Base-by-base conservation (phyloP, 2,113 vertebrate species). In the Paratilapia polleni region DNA sequence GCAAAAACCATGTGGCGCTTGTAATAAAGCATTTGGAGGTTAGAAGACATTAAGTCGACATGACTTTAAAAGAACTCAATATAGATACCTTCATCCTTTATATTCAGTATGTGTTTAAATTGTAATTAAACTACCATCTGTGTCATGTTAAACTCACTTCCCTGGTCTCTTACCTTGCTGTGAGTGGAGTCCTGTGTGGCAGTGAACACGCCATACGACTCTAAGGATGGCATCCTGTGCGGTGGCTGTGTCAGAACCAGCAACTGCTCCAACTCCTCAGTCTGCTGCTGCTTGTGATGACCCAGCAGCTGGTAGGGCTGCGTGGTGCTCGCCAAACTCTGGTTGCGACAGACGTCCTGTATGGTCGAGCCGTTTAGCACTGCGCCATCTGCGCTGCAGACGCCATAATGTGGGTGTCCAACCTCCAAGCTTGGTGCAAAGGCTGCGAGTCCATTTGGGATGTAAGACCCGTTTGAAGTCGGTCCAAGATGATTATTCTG, bases 91-190 rank as follows among this genome's bases (percentile, higher is more conserved):
- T 19, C 49, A 52, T 52, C 17, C 17, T 19, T 19, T 19, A 52
- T 8, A 19, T 52, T 52, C 5, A 19, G 17, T 4, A 47, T 7
- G 17, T 19, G 47, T 49, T 49, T 49, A 49, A 52, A 19, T 52
- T 49, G 66, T 1, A 6, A 49, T 28, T 68, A 68, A 68, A 14
- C 41, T 70, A 52, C 26, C 10, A 19, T 70, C 24, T 49, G 24
- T 70, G 26, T 28, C 64, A 49, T 6, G 15, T 70, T 52, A 11
- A 66, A 43, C 38, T 38, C 15, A 66, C 47, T 70, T 70, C 24
- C 17, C 47, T 17, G 31, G 12, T 26, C 4, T 73, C 84, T 93
- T 90, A 96, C 95, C 95, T 94, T 92, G 85, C 85, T 86, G 76
- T 80, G 89, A 6, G 81, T 17, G 31, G 78, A 17, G 12, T 93